Evolutionary conservation across 2,797 vertebrate genomes (phyloP), one percentile per base, ranked within the genome.

Genomic region (Corythornis leucogaster): DNA sequence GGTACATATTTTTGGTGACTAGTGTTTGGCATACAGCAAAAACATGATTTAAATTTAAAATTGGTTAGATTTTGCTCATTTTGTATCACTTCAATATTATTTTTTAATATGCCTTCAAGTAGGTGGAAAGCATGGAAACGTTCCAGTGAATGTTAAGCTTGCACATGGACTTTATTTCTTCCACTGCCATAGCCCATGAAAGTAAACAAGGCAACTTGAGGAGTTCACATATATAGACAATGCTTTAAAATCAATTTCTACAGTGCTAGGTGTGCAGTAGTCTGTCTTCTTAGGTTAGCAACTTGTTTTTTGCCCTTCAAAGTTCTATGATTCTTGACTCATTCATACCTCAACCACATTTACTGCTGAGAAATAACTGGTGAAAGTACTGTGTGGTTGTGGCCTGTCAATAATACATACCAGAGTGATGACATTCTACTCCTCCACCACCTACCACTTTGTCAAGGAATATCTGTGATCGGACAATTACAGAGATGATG

Each of bases 401-500:
- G 38, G 42, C 53, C 12, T 1, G n/a, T 21, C 9, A 17, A 43
- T 2, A 42, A 38, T 46, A 85, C 0, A 0, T 30, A 55, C 13
- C 5, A 0, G 19, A 57, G 30, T 6, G 51, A 78, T 1, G 12
- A 59, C 51, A 33, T n/a, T 83, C 19, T 42, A 71, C 18, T 57
- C 58, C n/a, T n/a, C n/a, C 75, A 68, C 38, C 42, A 50, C 54
- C n/a, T 21, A 74, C 18, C 0, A 1, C 51, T 62, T 51, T 70
- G 69, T 5, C 62, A 50, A 26, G 18, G 3, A 70, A 54, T 7
- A 71, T 25, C 30, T 43, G 38, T 1, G 9, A 22, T 42, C 51
- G 77, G 35, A 58, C 33, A 85, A 4, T 12, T 11, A 61, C 1
- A 64, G 46, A 70, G n/a, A 11, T 31, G 66, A 75, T n/a, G 35